phyloP scores from a whole-genome alignment of 2,888 invertebrate genomes.

The Osmoderma eremita region DNA sequence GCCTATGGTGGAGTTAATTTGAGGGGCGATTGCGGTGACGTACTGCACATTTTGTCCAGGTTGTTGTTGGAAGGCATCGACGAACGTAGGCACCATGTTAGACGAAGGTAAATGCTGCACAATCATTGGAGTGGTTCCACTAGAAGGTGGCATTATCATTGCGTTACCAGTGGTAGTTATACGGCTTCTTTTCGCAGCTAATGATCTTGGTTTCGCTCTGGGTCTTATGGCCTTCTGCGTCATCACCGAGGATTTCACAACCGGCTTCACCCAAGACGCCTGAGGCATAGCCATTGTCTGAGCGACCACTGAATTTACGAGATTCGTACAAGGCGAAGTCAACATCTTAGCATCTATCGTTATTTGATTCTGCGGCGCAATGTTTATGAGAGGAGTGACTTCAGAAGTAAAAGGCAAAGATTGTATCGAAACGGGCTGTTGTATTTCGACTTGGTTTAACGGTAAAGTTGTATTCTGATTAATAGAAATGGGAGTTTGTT shows the following conservation, averaged over 20 bases:
- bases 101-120: slow-evolving; percentile 70
- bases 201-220: slow-evolving; percentile 53
- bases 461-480: slow-evolving; percentile 51
- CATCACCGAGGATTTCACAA: slow-evolving; percentile 52
- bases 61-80: slow-evolving; percentile 76
- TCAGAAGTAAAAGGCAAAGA: slow-evolving; percentile 55
- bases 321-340: slow-evolving; percentile 48
- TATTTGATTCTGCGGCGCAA: slow-evolving; percentile 56
- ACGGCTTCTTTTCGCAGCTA: slow-evolving; percentile 49
- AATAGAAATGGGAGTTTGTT: slow-evolving; percentile 42
- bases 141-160: slow-evolving; percentile 48
- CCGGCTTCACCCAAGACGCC: slow-evolving; percentile 56
- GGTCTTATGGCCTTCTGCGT: slow-evolving; percentile 54
- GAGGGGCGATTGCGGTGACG: slow-evolving; percentile 74
- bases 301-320: slow-evolving; percentile 51
- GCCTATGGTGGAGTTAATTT: slow-evolving; percentile 51
- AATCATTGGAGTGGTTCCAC: slow-evolving; percentile 69
- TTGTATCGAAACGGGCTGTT: slow-evolving; percentile 58
- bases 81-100: slow-evolving; percentile 71
- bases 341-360: slow-evolving; percentile 57
- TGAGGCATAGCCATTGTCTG: slow-evolving; percentile 55
- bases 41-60: slow-evolving; percentile 80
- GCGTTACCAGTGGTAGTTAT: slow-evolving; percentile 44
- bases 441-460: slow-evolving; percentile 50
- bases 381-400: slow-evolving; percentile 55